Percentiles rank a stretch among this genome's conserved stretches.
phyloP scores from a whole-genome alignment of 2,888 invertebrate genomes.

The Trichopoda pennipes region DNA sequence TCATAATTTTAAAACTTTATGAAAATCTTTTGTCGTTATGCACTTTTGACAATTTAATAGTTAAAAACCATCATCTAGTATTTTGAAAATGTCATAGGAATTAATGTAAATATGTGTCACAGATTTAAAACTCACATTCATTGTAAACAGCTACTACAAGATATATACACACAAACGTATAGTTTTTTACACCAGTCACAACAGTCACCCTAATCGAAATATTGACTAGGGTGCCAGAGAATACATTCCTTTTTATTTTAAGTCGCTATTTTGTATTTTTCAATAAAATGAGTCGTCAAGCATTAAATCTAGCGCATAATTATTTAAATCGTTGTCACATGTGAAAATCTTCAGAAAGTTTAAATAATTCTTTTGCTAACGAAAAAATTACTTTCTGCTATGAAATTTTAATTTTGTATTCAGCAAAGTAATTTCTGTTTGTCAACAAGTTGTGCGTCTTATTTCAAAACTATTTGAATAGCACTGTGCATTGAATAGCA shows the following conservation, averaged over 20 bases:
- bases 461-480: no score
- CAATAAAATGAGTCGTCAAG: conserved; percentile 66
- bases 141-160: conserved; percentile 62
- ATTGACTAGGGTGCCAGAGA: conserved; percentile 35
- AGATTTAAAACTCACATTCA: conserved; percentile 68
- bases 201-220: conserved; percentile 20
- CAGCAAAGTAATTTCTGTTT: no score
- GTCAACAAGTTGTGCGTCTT: no score
- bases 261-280: conserved; percentile 21
- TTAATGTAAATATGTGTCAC: conserved; percentile 70
- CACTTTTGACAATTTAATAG: conserved; percentile 69
- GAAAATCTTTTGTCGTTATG: conserved; percentile 49
- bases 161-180: background rate
- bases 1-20: conserved; percentile 4
- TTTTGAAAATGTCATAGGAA: conserved; percentile 45
- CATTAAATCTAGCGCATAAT: conserved; percentile 78
- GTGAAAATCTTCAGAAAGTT: conserved; percentile 53
- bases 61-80: conserved; percentile 63
- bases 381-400: background rate
- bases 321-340: conserved; percentile 78
- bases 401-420: no score
- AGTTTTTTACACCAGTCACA: no score
- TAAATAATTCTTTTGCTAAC: conserved; percentile 6
- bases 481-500: no score
- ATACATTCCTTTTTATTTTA: conserved; percentile 30